Evolutionary conservation across 2,113 vertebrate genomes (phyloP), one percentile per base, ranked within the genome.

Genomic region (Limnothrissa miodon): DNA sequence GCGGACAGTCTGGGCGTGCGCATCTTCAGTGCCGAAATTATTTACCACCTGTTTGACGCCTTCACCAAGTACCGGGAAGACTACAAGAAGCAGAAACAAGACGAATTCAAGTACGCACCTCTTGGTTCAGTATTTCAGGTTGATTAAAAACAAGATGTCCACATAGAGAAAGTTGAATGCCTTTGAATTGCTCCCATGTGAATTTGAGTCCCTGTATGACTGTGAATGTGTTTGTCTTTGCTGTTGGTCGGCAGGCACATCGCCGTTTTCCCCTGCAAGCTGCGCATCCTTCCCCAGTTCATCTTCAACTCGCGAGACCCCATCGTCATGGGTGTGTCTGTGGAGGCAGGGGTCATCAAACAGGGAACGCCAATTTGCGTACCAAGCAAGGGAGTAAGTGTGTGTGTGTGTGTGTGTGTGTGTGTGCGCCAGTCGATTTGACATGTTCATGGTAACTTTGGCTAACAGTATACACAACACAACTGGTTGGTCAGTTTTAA

Each of bases 251-350:
- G 23, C 90, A 99, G 98, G 89, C 93, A 98, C 10, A 91, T 99
- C 84, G 98, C 98, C 0, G 98, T 99, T 84, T 99, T 99, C 84
- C 98, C 98, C 0, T 98, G 94, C 90, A 99, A 99, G 93, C 93
- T 99, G 80, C 94, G 95, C 66, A 96, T 99, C 83, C 95, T 99
- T 23, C 98, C 98, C 81, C 98, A 99, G 92, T 99, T 97, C 89
- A 97, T 99, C 93, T 99, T 99, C 86, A 99, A 99, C 94, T 99
- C 98, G 88, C 96, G 98, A 88, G 98, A 99, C 85, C 98, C 98
- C 36, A 99, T 99, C 82, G 98, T 99, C 88, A 98, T 99, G 93
- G 98, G 98, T 0, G 96, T 99, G 0, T 85, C 87, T 0, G 92
- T 99, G 80, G 98, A 99, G 80, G 97, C 97, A 0, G 98, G 98